Evolutionary conservation across 1,140 invertebrate species (phyloP), one percentile per base, ranked within the genome.

Genomic region (Drosophila lini): DNA sequence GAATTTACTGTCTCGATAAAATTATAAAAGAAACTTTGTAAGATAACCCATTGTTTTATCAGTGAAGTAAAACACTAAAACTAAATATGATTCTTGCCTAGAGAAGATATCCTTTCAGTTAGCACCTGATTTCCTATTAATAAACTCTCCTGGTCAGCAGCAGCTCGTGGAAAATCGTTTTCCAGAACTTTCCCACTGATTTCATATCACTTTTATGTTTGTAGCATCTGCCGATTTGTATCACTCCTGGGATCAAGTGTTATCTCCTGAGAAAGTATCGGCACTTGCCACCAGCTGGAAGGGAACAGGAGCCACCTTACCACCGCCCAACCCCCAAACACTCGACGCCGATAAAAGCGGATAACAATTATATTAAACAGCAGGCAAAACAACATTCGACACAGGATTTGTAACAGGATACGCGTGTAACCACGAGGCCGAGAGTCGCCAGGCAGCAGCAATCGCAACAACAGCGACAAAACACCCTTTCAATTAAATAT

Each of bases 401-500:
- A 74, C 80, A 74, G 83, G 90, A 91, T 91, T 90, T 91, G 90
- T 85, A 91, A 91, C 86, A 85, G 90, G 90, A 91, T 91, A 91
- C 76, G 82, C 90, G 90, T 91, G 90, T 91, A 91, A 91, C 90
- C 90, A 78, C 85, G 83, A 80, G 90, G 64, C 77, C 70, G 62
- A 32, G 67, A 67, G 40, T 28, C 45, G 47, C 22, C 25, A 5
- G 10, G 16, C 28, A 31, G 59, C 34, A 58, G 32, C 41, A 69
- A 44, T 65, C 22, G 48, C 63, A 74, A 45, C 73, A 62, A 53
- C 57, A 68, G 34, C 64, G 80, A 81, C 55, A 78, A 80, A 91
- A 85, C 89, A 85, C 86, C 86, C 90, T 90, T 91, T 91, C 90
- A 91, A 91, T 91, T 91, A 91, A 91, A 86, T 75, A 86, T 85